Base-by-base conservation (phyloP, 2,888 invertebrate genomes). In the Marronus borbonicus region DNA sequence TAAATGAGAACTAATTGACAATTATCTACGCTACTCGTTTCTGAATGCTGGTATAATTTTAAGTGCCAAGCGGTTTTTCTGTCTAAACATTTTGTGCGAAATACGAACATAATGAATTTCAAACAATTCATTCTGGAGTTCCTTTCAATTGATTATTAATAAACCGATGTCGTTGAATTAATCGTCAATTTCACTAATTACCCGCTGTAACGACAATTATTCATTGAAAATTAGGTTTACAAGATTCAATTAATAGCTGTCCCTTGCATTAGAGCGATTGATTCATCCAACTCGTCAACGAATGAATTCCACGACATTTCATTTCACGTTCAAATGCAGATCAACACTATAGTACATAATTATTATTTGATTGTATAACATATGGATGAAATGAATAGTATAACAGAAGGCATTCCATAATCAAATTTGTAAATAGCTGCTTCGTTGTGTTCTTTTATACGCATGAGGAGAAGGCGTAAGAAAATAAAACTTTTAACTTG, bases 1-100 rank as follows among this genome's bases (percentile, higher is more conserved):
- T 60, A 62, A 74, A 62, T 74, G 28, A 44, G 14, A 20, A 20
- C 24, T 60, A 74, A 62, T 74, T 44, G 20, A 44, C 49, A 60
- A 74, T 74, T 74, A 74, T 74, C 14, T 3, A 24, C 49, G 28
- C 72, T 62, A 60, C 44, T 74, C 60, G 14, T 62, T 74, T 49
- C 24, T 20, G 17, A 7, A 60, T 44, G 12, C 28, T 28, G 7
- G 24, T 17, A 49, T 24, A 3, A 10, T 17, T 72, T 74, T 24
- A 36, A 72, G 20, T 72, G 36, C 3, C n/a, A 1, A 24, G 44
- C 60, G 2, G 44, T 5, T 70, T 55, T 70, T 55, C 17, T 55
- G n/a, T n/a, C 39, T 8, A 24, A 60, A 44, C 14, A 60, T 24
- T 74, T 44, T 24, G 44, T 1, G 17, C 20, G 5, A 20, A 68